phyloP scores from a whole-genome alignment of 2,113 vertebrate genomes.

The Hydropotes inermis region DNA sequence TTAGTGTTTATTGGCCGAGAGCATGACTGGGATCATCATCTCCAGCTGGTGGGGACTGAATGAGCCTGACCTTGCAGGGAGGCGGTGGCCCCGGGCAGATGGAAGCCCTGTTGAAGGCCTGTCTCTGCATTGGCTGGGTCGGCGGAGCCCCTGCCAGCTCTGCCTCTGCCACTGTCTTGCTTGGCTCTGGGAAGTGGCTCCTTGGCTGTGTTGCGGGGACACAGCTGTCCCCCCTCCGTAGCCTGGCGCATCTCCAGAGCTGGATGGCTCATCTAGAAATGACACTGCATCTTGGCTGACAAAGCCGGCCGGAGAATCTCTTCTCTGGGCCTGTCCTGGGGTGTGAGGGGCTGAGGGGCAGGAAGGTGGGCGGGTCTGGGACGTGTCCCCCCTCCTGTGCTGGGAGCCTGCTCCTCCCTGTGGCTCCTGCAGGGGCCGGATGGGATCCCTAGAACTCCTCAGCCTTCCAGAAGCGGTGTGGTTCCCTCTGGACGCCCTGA shows the following conservation, averaged over 20 bases:
- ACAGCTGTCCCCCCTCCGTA: conserved; percentile 57
- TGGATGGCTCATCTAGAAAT: conserved; percentile 32
- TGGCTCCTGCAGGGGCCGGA: no score
- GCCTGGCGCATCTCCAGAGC: conserved; percentile 50
- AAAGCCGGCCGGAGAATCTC: not conserved
- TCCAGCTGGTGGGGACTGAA: not conserved
- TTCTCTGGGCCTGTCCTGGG: not conserved
- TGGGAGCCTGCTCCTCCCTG: not conserved
- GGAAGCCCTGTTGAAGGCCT: not conserved
- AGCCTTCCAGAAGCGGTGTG: not conserved
- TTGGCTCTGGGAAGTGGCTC: conserved; percentile 23
- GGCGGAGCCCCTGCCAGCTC: not conserved
- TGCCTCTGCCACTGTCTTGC: conserved; percentile 45
- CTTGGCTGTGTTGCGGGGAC: conserved; percentile 51
- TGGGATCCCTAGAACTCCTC: not conserved
- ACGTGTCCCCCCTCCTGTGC: not conserved
- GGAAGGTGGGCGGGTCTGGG: not conserved
- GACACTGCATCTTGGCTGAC: not conserved
- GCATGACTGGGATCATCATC: not conserved
- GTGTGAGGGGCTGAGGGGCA: not conserved
- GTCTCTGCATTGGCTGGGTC: not conserved
- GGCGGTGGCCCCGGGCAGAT: not conserved
- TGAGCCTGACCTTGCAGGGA: not conserved
- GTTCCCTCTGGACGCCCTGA: not conserved
- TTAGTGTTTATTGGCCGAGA: not conserved